Evolutionary conservation across 2,797 vertebrate genomes (phyloP).

Genomic region (Serranus cabrilla): DNA sequence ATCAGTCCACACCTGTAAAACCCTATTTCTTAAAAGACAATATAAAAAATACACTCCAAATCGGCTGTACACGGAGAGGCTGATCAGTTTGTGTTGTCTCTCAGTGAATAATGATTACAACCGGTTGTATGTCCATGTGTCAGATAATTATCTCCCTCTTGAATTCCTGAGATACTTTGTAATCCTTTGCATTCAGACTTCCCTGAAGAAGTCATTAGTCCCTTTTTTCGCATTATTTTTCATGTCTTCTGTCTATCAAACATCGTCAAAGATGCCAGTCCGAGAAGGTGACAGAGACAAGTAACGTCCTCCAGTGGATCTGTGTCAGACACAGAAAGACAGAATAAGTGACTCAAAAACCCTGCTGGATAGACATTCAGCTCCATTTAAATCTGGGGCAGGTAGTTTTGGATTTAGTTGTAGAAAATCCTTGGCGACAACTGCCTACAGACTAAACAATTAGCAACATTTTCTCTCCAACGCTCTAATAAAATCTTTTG

Average conservation of each 20-base stretch:
- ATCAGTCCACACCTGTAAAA: not conserved
- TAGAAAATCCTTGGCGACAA: too few relatives aligned
- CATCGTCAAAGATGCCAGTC: constrained; percentile 70
- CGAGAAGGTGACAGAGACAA: constrained; percentile 69
- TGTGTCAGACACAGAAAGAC: constrained; percentile 48
- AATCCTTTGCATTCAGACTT: constrained; percentile 6
- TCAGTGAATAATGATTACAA: constrained; percentile 6
- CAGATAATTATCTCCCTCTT: not conserved
- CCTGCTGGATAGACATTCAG: not conserved
- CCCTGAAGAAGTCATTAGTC: not conserved
- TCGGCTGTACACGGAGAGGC: constrained; percentile 23
- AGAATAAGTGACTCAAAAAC: not conserved
- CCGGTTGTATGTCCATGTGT: constrained; percentile 3
- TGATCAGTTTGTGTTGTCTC: constrained; percentile 9
- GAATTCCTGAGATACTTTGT: constrained; percentile 25
- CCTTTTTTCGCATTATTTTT: not conserved
- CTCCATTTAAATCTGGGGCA: not conserved
- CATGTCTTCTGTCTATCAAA: constrained; percentile 52
- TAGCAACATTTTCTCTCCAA: too few relatives aligned
- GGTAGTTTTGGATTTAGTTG: too few relatives aligned
- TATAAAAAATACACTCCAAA: constrained; percentile 8
- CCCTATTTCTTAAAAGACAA: not conserved
- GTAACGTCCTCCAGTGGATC: constrained; percentile 69
- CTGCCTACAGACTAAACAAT: too few relatives aligned
- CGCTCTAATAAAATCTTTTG: too few relatives aligned